Evolutionary conservation across 1,140 invertebrate genomes (phyloP).

Genomic region (Ctenoplectra terminalis): DNA sequence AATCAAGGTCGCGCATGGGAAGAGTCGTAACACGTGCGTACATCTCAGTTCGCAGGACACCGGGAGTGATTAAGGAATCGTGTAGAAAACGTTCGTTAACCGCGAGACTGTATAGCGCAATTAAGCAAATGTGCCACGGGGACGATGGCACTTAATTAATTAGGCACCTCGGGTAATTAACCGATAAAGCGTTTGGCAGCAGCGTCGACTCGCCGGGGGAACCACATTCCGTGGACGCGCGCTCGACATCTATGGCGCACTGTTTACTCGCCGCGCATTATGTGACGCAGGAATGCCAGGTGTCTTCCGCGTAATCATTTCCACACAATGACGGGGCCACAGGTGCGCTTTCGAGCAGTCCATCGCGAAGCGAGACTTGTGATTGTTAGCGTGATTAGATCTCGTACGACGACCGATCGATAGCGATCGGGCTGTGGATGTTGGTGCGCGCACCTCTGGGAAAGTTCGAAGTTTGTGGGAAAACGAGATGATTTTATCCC

Average conservation of each 20-base stretch:
- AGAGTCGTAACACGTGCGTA: background rate
- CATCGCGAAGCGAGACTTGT: background rate
- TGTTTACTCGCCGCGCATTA: constrained; percentile 21
- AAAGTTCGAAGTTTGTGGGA: constrained; percentile 49
- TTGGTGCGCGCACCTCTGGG: constrained; percentile 2
- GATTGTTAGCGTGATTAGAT: constrained; percentile 47
- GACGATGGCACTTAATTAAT: constrained; percentile 62
- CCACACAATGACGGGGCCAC: constrained; percentile 54
- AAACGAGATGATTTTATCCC: constrained; percentile 37
- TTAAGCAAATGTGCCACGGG: constrained; percentile 59
- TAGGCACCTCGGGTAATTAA: constrained; percentile 62
- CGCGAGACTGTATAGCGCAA: constrained; percentile 26
- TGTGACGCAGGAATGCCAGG: constrained; percentile 46
- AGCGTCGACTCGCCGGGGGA: constrained; percentile 22
- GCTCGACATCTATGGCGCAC: constrained; percentile 20
- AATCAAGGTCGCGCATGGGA: constrained; percentile 9
- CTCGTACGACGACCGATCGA: constrained; percentile 35
- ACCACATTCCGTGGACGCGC: constrained; percentile 41
- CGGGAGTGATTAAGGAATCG: constrained; percentile 17
- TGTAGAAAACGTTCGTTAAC: constrained; percentile 57
- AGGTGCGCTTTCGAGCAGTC: constrained; percentile 33
- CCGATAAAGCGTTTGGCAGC: constrained; percentile 53
- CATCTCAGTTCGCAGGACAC: background rate
- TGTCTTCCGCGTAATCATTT: constrained; percentile 65
- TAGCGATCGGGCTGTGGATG: constrained; percentile 22